Conservation (phyloP, 1,140 invertebrate genomes). For the Diachasmimorpha longicaudata region DNA sequence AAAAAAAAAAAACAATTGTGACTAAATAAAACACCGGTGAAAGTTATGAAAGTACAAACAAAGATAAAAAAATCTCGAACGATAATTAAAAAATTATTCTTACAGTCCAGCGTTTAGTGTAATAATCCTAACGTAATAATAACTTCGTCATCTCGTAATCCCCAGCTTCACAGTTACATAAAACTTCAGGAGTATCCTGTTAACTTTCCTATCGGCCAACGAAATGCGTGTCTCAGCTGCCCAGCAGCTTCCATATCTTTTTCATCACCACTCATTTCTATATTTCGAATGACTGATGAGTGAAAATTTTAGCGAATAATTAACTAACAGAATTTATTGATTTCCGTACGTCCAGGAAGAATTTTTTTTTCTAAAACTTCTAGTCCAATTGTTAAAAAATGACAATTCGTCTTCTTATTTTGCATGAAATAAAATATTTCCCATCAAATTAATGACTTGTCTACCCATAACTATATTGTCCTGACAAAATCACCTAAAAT, state of each 20-base stretch:
- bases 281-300: too few relatives aligned
- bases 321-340: too few relatives aligned
- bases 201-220: slow-evolving; percentile 26
- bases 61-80: not conserved
- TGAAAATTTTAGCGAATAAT: too few relatives aligned
- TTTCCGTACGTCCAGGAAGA: too few relatives aligned
- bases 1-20: not conserved
- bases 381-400: too few relatives aligned
- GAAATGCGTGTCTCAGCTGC: slow-evolving; percentile 15
- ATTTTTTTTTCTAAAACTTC: too few relatives aligned
- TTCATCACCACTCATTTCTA: not conserved
- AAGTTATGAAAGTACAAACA: not conserved
- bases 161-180: slow-evolving; percentile 9
- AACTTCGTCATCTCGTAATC: slow-evolving; percentile 12
- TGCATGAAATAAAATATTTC: too few relatives aligned
- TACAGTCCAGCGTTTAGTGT: not conserved
- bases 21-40: not conserved
- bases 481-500: slow-evolving; percentile 9
- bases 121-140: slow-evolving; percentile 14
- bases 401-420: too few relatives aligned
- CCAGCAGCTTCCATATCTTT: not conserved
- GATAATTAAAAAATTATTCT: slow-evolving; percentile 8
- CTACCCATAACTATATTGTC: not conserved
- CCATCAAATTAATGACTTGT: too few relatives aligned
- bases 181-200: slow-evolving; percentile 9